Evolutionary conservation across 2,113 vertebrate species (phyloP), one percentile per base, ranked within the genome.

Genomic region (Psilopsiagon aymara): DNA sequence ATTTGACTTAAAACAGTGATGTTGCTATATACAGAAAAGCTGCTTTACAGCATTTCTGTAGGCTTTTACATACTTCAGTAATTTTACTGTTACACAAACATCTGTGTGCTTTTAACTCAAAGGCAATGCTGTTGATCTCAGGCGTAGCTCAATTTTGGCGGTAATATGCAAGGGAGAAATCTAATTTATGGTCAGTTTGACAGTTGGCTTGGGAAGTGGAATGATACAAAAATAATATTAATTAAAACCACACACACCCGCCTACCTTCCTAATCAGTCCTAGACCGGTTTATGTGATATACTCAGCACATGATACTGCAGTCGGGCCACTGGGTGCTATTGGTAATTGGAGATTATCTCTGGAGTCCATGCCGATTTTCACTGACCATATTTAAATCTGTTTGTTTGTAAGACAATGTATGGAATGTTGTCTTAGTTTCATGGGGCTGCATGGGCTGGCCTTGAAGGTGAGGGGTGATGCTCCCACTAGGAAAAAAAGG

Each of bases 1-100:
- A 79, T 87, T 90, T 86, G 55, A 37, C 69, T 92, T 82, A 37
- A 89, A 92, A 84, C 68, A 20, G 52, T 92, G 66, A 57, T 47
- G 68, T 21, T 71, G 60, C 69, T 92, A 13, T 82, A 21, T 83
- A 28, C 17, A 25, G 73, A 84, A 92, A 91, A 88, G 44, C 73
- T 86, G 46, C 44, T 87, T 95, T 73, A 37, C 62, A 63, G 52
- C 70, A 59, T 89, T 95, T 96, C 92, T 80, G 73, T 74, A 63
- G n/a, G 77, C 80, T 95, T 91, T 96, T 92, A 82, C 60, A 67
- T 93, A 95, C 69, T 64, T 81, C 76, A 88, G 69, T 90, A 96
- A 83, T 91, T 94, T 93, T 83, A 70, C 75, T 68, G 68, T 94
- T 90, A 31, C 27, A 93, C 63, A 88, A 62, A 91, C 67, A 80